phyloP scores from a whole-genome alignment of 2,113 vertebrate genomes.

The Galemys pyrenaicus region DNA sequence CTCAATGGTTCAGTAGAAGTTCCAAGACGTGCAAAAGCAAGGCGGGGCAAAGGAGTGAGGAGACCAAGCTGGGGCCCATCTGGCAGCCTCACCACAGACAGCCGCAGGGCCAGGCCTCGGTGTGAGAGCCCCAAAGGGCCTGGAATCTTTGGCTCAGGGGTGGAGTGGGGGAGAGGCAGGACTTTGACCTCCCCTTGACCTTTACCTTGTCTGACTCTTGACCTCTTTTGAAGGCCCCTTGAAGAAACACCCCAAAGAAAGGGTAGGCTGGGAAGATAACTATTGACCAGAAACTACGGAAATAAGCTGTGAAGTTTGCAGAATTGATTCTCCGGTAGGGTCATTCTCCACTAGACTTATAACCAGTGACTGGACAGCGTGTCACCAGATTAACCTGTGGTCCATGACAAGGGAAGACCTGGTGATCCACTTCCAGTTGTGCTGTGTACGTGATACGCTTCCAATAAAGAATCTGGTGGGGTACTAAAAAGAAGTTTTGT shows the following conservation, averaged over 20 bases:
- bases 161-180: accelerated
- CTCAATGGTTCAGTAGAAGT: background rate
- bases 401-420: background rate
- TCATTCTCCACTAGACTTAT: background rate
- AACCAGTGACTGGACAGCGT: background rate
- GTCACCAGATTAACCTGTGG: background rate
- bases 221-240: background rate
- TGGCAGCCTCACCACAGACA: no score
- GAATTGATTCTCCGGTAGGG: background rate
- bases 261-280: background rate
- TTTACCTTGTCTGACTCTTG: no score
- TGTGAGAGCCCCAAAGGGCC: background rate
- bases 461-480: background rate
- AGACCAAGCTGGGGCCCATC: background rate
- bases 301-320: background rate
- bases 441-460: background rate
- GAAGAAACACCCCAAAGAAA: background rate
- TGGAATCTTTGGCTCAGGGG: background rate
- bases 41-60: background rate
- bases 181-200: no score
- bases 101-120: background rate
- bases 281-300: background rate
- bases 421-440: background rate
- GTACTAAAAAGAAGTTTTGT: background rate
- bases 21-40: background rate